Conservation (phyloP, 2,888 invertebrate genomes). For the Tachina grossa region DNA sequence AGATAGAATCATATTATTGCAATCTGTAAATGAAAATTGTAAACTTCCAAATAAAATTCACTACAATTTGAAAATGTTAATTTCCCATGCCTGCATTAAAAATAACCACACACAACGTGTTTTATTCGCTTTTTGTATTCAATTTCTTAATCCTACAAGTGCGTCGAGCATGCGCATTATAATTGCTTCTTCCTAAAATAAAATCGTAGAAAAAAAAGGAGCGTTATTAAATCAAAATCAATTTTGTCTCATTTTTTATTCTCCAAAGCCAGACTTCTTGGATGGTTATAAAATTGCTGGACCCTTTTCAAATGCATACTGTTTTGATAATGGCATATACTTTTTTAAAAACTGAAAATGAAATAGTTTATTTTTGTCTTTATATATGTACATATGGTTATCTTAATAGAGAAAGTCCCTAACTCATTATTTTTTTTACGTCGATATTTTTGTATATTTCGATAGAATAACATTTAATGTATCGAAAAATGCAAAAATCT, state of each 20-base stretch:
- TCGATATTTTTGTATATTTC: too few species aligned
- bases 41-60: neutral
- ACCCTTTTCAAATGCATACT: neutral
- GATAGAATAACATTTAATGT: too few species aligned
- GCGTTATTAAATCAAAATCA: slow-evolving; percentile 44
- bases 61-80: neutral
- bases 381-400: too few species aligned
- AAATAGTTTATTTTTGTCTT: slow-evolving; percentile 26
- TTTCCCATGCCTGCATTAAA: slow-evolving; percentile 33
- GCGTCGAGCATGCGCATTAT: slow-evolving; percentile 64
- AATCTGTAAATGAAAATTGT: too few species aligned
- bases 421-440: too few species aligned
- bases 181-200: neutral
- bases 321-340: slow-evolving; percentile 16
- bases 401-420: too few species aligned
- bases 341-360: slow-evolving; percentile 27
- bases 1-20: too few species aligned
- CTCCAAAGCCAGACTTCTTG: neutral
- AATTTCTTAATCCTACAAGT: slow-evolving; percentile 53
- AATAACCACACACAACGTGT: slow-evolving; percentile 37
- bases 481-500: too few species aligned
- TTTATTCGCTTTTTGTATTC: slow-evolving; percentile 12
- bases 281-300: slow-evolving; percentile 2
- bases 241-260: slow-evolving; percentile 46
- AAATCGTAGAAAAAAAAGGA: slow-evolving; percentile 13